Conservation (phyloP, 2,888 invertebrate species). For the Myathropa florea region DNA sequence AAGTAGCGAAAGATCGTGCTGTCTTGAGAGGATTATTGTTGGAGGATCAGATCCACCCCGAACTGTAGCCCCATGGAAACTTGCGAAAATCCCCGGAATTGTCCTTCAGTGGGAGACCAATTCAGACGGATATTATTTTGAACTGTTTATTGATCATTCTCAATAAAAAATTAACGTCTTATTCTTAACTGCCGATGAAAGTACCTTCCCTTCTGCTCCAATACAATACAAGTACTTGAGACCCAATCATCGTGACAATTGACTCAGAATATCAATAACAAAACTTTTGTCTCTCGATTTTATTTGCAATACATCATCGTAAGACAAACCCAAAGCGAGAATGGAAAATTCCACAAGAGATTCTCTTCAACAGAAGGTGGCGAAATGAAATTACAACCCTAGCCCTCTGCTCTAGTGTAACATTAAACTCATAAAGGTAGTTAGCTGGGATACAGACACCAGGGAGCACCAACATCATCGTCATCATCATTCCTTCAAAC, state of each 20-base stretch:
- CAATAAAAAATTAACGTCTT: too few relatives aligned
- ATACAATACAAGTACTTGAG: background rate
- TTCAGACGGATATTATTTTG: too few relatives aligned
- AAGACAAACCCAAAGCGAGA: constrained; percentile 16
- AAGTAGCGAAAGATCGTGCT: too few relatives aligned
- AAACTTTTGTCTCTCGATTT: background rate
- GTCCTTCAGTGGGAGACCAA: too few relatives aligned
- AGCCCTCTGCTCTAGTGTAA: constrained; percentile 48
- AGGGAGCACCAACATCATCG: background rate
- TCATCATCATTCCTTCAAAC: constrained; percentile 33
- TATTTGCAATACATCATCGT: background rate
- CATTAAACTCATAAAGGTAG: constrained; percentile 62
- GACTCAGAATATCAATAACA: background rate
- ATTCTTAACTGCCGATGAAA: too few relatives aligned
- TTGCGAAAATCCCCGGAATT: too few relatives aligned
- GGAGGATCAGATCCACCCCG: too few relatives aligned
- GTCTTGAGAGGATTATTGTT: too few relatives aligned
- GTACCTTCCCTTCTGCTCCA: background rate
- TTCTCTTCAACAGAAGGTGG: constrained; percentile 29
- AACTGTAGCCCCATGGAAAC: too few relatives aligned
- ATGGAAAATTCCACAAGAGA: constrained; percentile 24
- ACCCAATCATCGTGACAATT: background rate
- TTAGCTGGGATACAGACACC: constrained; percentile 34
- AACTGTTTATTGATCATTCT: too few relatives aligned
- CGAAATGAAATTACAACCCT: constrained; percentile 39